These are phyloP conservation scores for Thalassophryne amazonica DNA, from an alignment of 2,797 vertebrate species.

Conservation along the genomic window DNA sequence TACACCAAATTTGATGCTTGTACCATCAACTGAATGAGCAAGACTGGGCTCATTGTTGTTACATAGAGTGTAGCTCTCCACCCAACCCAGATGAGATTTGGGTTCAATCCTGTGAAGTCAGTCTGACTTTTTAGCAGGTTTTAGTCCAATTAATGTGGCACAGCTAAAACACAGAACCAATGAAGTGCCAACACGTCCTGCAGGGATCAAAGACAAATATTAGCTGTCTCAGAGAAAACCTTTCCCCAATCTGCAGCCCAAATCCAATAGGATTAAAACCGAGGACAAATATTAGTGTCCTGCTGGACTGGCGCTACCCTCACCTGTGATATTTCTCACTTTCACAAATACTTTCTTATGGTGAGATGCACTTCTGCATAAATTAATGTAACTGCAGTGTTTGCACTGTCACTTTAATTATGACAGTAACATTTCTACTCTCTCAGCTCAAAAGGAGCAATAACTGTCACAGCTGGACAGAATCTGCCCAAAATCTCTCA, in stretches of 20 bases:
- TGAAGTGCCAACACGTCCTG: slow-evolving; percentile 8
- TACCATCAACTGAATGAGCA: too few relatives aligned
- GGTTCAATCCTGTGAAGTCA: not conserved
- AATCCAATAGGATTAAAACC: not conserved
- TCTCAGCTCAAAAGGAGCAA: slow-evolving; percentile 14
- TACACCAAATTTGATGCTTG: too few relatives aligned
- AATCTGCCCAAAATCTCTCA: slow-evolving; percentile 28
- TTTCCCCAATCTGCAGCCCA: slow-evolving; percentile 20
- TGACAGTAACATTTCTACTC: too few relatives aligned
- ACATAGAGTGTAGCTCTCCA: too few relatives aligned
- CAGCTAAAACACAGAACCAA: slow-evolving; percentile 13
- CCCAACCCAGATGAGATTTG: not conserved
- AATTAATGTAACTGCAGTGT: slow-evolving; percentile 17
- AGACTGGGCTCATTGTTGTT: too few relatives aligned
- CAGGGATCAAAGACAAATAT: slow-evolving; percentile 41
- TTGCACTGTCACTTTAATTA: slow-evolving; percentile 1
- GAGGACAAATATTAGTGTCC: slow-evolving; percentile 23
- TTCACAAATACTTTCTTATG: not conserved
- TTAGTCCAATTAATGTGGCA: slow-evolving; percentile 8
- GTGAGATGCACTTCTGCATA: not conserved
- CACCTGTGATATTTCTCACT: too few relatives aligned
- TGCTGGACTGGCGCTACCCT: too few relatives aligned
- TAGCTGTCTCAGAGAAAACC: slow-evolving; percentile 10
- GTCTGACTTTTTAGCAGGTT: not conserved
- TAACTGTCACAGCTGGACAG: slow-evolving; percentile 21